Conservation (phyloP, 2,113 vertebrate species). For the Takifugu flavidus region DNA sequence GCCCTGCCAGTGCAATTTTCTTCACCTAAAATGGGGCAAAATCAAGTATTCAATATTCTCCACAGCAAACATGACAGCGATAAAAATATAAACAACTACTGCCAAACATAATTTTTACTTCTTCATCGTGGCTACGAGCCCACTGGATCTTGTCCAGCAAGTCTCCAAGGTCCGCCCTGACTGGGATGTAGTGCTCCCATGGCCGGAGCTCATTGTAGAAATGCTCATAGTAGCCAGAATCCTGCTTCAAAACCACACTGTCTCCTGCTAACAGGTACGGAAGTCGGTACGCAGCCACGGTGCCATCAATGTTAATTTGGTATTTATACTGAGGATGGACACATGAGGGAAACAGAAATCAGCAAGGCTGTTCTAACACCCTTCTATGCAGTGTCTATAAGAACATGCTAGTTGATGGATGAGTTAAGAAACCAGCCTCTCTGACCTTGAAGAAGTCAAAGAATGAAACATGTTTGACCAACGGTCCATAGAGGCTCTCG, state of each 20-base stretch:
- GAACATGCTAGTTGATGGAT: background rate
- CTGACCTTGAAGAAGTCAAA: slow-evolving; percentile 99
- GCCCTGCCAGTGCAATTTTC: slow-evolving; percentile 86
- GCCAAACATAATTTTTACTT: slow-evolving; percentile 72
- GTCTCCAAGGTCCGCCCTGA: slow-evolving; percentile 89
- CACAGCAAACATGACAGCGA: background rate
- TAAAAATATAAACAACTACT: background rate
- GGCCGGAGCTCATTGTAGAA: slow-evolving; percentile 89
- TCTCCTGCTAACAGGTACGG: slow-evolving; percentile 92
- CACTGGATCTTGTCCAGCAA: slow-evolving; percentile 91
- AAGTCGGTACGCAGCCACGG: slow-evolving; percentile 92
- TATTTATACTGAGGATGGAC: slow-evolving; percentile 86
- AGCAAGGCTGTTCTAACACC: background rate
- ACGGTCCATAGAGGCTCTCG: slow-evolving; percentile 90
- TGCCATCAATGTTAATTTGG: slow-evolving; percentile 95
- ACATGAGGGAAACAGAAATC: background rate
- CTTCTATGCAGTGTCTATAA: too few species aligned
- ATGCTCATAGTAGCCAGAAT: slow-evolving; percentile 94
- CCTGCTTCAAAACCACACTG: slow-evolving; percentile 95
- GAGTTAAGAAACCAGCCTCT: background rate
- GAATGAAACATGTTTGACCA: slow-evolving; percentile 97
- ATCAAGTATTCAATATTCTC: background rate
- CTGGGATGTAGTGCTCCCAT: slow-evolving; percentile 94
- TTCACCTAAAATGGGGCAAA: slow-evolving; percentile 72
- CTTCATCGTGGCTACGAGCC: slow-evolving; percentile 89